A percentile compares a stretch with the other conserved stretches of the same genome.
phyloP scores from a whole-genome alignment of 1,140 invertebrate genomes.

The Plutomurus gul region DNA sequence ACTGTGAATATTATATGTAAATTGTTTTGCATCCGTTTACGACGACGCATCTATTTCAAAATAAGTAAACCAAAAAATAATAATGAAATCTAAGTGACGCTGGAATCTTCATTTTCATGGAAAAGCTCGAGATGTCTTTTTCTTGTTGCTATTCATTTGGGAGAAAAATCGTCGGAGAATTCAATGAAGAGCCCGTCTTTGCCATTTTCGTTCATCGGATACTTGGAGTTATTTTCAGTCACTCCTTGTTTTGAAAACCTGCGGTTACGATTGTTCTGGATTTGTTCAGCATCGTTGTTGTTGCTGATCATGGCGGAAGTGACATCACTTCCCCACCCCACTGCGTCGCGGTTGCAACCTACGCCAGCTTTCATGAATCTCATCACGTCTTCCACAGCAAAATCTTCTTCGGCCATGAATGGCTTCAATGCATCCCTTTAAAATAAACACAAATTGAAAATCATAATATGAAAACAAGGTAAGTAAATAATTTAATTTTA shows the following conservation, averaged over 20 bases:
- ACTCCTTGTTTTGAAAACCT: background rate
- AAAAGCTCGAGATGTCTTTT: background rate
- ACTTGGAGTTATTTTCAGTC: background rate
- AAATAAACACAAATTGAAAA: background rate
- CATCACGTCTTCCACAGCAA: conserved; percentile 46
- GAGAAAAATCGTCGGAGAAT: background rate
- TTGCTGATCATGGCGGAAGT: background rate
- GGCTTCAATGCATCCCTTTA: conserved; percentile 39
- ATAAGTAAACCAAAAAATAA: background rate
- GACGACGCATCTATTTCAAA: no score
- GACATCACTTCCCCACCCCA: conserved; percentile 46
- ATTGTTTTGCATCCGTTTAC: no score
- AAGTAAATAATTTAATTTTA: background rate
- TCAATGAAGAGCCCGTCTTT: background rate
- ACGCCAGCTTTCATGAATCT: conserved; percentile 48
- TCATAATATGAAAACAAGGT: background rate
- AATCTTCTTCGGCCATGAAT: conserved; percentile 35
- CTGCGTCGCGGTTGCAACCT: conserved; percentile 52
- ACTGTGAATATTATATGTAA: no score
- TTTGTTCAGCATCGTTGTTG: background rate
- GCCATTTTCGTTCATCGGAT: background rate
- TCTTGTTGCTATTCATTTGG: background rate
- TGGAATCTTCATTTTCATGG: no score
- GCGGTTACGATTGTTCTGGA: background rate
- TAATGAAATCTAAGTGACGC: no score